Conservation (phyloP, 2,113 vertebrate species). For the Pangasianodon gigas region DNA sequence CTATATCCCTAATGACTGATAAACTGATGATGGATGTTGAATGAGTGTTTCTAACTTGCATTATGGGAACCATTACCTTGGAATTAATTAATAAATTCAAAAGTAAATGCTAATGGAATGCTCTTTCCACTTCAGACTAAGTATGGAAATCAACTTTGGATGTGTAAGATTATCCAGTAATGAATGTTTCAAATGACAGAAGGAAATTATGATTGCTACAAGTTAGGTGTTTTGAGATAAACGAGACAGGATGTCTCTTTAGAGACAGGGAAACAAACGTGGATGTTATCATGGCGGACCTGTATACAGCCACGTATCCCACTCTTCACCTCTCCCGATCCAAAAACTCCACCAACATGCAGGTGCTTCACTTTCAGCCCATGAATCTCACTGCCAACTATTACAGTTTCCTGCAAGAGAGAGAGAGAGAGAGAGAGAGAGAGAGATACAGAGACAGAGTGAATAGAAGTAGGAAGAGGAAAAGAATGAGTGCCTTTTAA, state of each 20-base stretch:
- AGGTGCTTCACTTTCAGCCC: constrained; percentile 95
- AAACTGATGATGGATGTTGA: constrained; percentile 3
- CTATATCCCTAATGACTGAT: not conserved
- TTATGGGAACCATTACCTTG: not conserved
- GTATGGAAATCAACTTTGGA: constrained; percentile 13
- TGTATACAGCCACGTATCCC: constrained; percentile 95
- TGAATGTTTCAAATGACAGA: not conserved
- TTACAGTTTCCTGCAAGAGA: constrained; percentile 84
- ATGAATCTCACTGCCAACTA: constrained; percentile 90
- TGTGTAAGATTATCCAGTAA: constrained; percentile 32
- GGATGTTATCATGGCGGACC: constrained; percentile 66
- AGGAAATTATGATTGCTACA: constrained; percentile 27
- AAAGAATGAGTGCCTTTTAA: constrained; percentile 4
- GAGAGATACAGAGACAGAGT: not conserved
- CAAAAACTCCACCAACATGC: constrained; percentile 89
- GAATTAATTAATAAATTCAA: not conserved
- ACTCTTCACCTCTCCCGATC: constrained; percentile 83
- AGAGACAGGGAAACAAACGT: not conserved
- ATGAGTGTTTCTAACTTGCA: not conserved
- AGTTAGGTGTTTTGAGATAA: not conserved
- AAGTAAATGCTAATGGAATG: not conserved
- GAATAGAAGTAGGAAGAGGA: not conserved
- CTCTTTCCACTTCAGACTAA: constrained; percentile 4
- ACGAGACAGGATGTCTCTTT: not conserved
- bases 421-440: constrained; percentile 22